Conservation (phyloP, 2,113 vertebrate genomes). For the Clinocottus analis region DNA sequence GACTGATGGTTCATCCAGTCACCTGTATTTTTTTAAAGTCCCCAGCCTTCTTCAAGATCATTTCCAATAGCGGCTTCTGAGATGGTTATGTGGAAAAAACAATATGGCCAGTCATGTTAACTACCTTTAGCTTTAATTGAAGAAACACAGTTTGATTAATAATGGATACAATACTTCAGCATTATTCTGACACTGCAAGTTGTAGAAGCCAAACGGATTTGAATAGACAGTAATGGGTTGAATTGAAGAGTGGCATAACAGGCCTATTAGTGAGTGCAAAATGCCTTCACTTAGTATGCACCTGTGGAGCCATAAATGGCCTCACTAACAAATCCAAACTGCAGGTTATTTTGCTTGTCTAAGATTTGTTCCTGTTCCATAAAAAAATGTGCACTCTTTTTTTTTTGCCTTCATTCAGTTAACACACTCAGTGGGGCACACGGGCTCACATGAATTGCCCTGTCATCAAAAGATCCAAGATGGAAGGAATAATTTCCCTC, state of each 20-base stretch:
- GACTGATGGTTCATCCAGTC: not conserved
- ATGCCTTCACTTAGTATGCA: conserved; percentile 6
- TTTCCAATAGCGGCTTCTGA: not conserved
- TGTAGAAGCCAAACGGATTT: not conserved
- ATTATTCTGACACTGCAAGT: not conserved
- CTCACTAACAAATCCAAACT: conserved; percentile 6
- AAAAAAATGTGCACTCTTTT: conserved; percentile 51
- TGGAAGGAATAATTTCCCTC: conserved; percentile 61
- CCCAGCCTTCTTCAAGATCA: not conserved
- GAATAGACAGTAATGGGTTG: not conserved
- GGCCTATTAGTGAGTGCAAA: not conserved
- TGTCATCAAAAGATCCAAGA: conserved; percentile 57
- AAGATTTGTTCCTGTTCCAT: conserved; percentile 2
- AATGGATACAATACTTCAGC: not conserved
- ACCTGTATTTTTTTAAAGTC: not conserved
- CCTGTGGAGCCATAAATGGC: conserved; percentile 2
- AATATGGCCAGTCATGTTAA: not conserved
- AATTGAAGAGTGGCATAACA: not conserved
- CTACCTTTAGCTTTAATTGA: not conserved
- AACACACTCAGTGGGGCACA: conserved; percentile 30
- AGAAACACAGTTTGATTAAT: not conserved
- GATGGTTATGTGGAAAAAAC: not conserved
- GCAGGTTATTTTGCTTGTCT: conserved; percentile 2
- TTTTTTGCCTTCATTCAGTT: conserved; percentile 42
- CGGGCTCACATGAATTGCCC: conserved; percentile 56